A percentile compares a stretch with the other conserved stretches of the same genome.
phyloP scores from a whole-genome alignment of 2,888 invertebrate genomes.

The Cabera pusaria region DNA sequence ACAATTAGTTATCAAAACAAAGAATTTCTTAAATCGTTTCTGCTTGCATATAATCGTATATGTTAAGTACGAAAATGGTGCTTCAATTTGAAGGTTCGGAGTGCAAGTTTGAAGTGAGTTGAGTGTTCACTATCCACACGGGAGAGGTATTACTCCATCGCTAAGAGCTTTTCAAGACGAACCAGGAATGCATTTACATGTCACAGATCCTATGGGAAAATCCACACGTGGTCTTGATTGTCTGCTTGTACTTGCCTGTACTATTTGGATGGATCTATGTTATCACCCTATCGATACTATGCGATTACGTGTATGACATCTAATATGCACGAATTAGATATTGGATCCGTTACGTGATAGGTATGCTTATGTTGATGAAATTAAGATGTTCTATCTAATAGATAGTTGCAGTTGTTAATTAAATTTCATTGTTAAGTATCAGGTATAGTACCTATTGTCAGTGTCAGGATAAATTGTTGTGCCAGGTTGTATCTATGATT shows the following conservation, averaged over 20 bases:
- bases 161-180: conserved; percentile 75
- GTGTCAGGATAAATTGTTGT: too few relatives aligned
- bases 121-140: conserved; percentile 22
- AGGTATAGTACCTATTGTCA: too few relatives aligned
- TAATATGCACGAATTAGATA: conserved; percentile 18
- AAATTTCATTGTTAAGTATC: too few relatives aligned
- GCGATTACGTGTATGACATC: conserved; percentile 19
- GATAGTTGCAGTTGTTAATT: too few relatives aligned
- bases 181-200: conserved; percentile 78
- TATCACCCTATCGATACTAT: conserved; percentile 55
- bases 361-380: too few relatives aligned
- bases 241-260: conserved; percentile 54
- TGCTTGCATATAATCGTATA: too few relatives aligned
- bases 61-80: too few relatives aligned
- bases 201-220: conserved; percentile 71
- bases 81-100: conserved; percentile 14
- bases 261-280: conserved; percentile 41
- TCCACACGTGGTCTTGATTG: conserved; percentile 69
- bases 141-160: conserved; percentile 28
- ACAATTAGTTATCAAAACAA: too few relatives aligned
- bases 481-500: too few relatives aligned
- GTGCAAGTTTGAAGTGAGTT: conserved; percentile 17
- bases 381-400: too few relatives aligned
- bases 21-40: too few relatives aligned
- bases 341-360: neutral